Evolutionary conservation across 2,113 vertebrate genomes (phyloP).

Genomic region (Progne subis): DNA sequence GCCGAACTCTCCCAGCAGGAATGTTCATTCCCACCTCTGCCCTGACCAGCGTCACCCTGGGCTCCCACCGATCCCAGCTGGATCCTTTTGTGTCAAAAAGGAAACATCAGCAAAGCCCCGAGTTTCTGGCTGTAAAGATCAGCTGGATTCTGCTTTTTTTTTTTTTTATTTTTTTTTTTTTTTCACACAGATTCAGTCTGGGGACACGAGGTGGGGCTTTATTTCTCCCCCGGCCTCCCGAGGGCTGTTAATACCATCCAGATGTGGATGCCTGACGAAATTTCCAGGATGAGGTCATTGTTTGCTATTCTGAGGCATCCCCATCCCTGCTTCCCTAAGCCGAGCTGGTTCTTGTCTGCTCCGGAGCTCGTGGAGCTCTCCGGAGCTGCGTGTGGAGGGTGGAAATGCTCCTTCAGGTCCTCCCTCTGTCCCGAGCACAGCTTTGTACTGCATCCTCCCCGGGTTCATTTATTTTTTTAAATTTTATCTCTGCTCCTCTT

Average conservation of each 20-base stretch:
- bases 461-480: neutral
- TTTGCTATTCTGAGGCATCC: constrained; percentile 56
- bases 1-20: neutral
- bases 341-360: neutral
- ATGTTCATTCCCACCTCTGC: neutral
- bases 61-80: neutral
- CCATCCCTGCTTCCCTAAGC: neutral
- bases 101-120: neutral
- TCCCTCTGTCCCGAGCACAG: accelerated
- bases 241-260: constrained; percentile 27
- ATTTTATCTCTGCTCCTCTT: neutral
- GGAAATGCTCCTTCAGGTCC: neutral
- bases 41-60: neutral
- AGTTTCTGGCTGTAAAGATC: neutral
- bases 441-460: neutral
- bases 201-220: neutral
- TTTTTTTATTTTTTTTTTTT: neutral
- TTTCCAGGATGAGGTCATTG: constrained; percentile 57
- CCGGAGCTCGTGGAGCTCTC: neutral
- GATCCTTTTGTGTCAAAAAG: neutral
- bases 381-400: neutral
- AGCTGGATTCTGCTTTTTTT: neutral
- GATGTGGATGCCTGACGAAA: constrained; percentile 24
- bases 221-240: neutral
- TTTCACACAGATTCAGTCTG: accelerated